Base-by-base conservation (phyloP, 2,888 invertebrate species). In the Caenorhabditis sp. region DNA sequence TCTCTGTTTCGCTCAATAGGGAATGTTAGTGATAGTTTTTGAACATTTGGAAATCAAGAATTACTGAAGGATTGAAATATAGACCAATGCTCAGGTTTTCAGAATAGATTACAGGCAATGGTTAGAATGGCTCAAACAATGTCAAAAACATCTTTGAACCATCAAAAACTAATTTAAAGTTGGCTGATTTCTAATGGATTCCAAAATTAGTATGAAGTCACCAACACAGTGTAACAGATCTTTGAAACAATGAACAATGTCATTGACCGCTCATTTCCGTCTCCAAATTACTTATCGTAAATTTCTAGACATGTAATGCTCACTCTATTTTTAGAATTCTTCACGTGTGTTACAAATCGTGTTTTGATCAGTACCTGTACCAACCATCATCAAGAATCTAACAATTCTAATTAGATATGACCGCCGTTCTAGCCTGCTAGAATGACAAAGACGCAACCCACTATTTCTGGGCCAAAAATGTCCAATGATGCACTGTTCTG, bases 401-500 rank as follows among this genome's bases (percentile, higher is more conserved):
- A 38, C 51, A 10, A 22, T 41, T 22, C 41, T 41, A 61, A 61
- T 61, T 35, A 14, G 61, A 41, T 41, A 41, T 22, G 22, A 69
- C 6, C 22, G 16, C n/a, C 4, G 26, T 47, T 16, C 8, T 12
- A 19, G 22, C 26, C 22, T 24, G 26, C 5, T 24, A 22, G 10
- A 7, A 8, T 10, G 19, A 22, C 10, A 24, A 22, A 7, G 22
- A 19, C 7, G 22, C 24, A 44, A 31, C n/a, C 31, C 7, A 51
- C n/a, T 5, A 12, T 10, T 10, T 58, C 31, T 0, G 44, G n/a
- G 44, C 16, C n/a, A 28, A 64, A n/a, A 79, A 79, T 79, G 79
- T 79, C 64, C 54, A 41, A 16, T 16, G 54, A 70, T 64, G 79
- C 79, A 79, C 79, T 70, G 79, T 79, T 79, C 64, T n/a, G 19